phyloP scores from a whole-genome alignment of 2,797 vertebrate species.

The Lindbergichthys nudifrons region DNA sequence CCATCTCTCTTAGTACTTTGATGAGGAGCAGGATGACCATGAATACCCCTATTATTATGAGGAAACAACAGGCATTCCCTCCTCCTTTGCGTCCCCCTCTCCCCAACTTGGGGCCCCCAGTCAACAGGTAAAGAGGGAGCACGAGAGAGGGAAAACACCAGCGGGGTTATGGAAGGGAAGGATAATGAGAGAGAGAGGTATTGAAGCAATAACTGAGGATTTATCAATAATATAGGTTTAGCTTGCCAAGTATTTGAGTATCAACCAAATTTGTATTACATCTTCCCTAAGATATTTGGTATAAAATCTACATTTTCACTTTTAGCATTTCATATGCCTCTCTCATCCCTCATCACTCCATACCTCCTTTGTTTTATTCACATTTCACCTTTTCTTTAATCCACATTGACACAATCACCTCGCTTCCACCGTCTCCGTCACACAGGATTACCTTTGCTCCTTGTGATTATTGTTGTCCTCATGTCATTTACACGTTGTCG shows the following conservation, averaged over 20 bases:
- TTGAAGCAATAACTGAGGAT: background rate
- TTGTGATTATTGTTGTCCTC: constrained; percentile 54
- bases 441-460: constrained; percentile 35
- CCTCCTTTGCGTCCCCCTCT: constrained; percentile 60
- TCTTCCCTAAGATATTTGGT: background rate
- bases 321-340: constrained; percentile 23
- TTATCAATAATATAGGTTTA: constrained; percentile 4
- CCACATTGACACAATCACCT: constrained; percentile 37
- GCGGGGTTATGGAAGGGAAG: constrained; percentile 61
- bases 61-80: constrained; percentile 75
- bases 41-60: constrained; percentile 84
- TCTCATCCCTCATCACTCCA: constrained; percentile 56
- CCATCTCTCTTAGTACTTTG: constrained; percentile 82
- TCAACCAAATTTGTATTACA: constrained; percentile 1
- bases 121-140: constrained; percentile 78
- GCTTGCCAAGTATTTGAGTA: background rate
- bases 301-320: background rate
- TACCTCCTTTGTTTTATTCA: constrained; percentile 46
- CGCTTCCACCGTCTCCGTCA: constrained; percentile 37
- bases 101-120: constrained; percentile 59
- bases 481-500: constrained; percentile 69
- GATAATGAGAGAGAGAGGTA: constrained; percentile 60
- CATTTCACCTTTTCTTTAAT: constrained; percentile 38
- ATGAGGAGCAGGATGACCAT: constrained; percentile 85
- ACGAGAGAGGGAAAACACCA: constrained; percentile 56